Evolutionary conservation across 2,113 vertebrate genomes (phyloP).

Genomic region (Cryptoleucopteryx plumbea): DNA sequence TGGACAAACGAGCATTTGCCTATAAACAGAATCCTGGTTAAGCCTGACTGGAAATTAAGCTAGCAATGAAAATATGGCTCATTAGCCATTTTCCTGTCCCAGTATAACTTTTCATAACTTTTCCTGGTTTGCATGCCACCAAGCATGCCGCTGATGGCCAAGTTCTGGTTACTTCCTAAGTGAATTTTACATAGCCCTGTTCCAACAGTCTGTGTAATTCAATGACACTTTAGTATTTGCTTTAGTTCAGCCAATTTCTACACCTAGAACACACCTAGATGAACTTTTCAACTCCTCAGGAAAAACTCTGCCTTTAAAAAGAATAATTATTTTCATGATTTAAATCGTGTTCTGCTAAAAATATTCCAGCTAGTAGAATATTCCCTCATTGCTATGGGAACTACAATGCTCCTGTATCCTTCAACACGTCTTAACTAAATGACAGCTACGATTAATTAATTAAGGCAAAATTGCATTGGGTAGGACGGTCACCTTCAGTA

Average conservation of each 20-base stretch:
- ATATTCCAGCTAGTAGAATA: background rate
- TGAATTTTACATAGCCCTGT: background rate
- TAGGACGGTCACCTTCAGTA: background rate
- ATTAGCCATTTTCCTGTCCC: background rate
- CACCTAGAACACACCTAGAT: background rate
- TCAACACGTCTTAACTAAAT: background rate
- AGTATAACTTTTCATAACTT: background rate
- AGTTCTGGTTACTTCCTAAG: background rate
- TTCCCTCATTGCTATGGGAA: background rate
- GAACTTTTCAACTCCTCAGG: background rate
- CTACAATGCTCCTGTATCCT: background rate
- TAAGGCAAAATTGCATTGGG: background rate
- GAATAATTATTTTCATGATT: background rate
- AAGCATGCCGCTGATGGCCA: background rate
- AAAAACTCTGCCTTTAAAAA: background rate
- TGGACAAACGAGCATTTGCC: background rate
- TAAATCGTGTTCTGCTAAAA: background rate
- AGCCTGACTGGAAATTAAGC: background rate
- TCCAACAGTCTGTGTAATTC: background rate
- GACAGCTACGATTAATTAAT: background rate
- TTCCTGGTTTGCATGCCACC: background rate
- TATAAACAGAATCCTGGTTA: background rate
- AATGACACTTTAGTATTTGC: background rate
- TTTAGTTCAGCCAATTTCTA: background rate
- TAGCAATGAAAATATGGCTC: background rate